phyloP scores from a whole-genome alignment of 2,113 vertebrate species.

The Calonectris borealis region DNA sequence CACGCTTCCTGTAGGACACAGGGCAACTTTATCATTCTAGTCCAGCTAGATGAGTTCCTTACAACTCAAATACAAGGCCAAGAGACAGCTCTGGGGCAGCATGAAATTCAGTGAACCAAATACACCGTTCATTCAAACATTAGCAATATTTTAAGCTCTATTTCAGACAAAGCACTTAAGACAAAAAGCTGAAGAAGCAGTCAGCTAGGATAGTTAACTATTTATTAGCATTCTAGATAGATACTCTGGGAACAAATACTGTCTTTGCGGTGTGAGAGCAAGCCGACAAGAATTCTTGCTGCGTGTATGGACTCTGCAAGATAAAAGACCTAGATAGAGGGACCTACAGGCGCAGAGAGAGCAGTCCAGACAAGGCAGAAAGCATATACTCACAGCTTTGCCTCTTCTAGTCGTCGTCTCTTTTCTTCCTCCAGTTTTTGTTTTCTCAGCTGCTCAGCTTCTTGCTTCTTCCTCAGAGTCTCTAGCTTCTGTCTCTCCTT shows the following conservation, averaged over 20 bases:
- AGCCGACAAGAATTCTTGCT: background rate
- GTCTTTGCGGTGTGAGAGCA: background rate
- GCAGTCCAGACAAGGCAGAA: background rate
- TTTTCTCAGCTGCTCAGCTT: slow-evolving; percentile 85
- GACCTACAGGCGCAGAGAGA: background rate
- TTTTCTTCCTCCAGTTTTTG: slow-evolving; percentile 91
- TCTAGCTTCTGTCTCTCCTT: slow-evolving; percentile 87
- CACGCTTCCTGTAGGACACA: slow-evolving; percentile 81
- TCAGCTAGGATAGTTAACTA: background rate
- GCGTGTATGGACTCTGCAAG: background rate
- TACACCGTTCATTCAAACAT: background rate
- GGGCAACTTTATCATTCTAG: rapidly evolving
- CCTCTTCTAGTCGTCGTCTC: slow-evolving; percentile 82
- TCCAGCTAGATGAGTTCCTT: background rate
- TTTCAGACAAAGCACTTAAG: background rate
- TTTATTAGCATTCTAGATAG: background rate
- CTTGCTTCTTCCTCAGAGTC: slow-evolving; percentile 86
- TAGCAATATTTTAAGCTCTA: background rate
- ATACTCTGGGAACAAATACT: background rate
- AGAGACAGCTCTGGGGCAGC: background rate
- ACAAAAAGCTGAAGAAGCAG: background rate
- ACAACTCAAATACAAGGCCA: background rate
- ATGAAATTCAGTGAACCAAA: background rate
- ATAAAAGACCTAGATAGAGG: no score
- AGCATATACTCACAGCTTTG: slow-evolving; percentile 79